Evolutionary conservation across 2,888 invertebrate genomes (phyloP).

Genomic region (Cremastobaeus sp.): DNA sequence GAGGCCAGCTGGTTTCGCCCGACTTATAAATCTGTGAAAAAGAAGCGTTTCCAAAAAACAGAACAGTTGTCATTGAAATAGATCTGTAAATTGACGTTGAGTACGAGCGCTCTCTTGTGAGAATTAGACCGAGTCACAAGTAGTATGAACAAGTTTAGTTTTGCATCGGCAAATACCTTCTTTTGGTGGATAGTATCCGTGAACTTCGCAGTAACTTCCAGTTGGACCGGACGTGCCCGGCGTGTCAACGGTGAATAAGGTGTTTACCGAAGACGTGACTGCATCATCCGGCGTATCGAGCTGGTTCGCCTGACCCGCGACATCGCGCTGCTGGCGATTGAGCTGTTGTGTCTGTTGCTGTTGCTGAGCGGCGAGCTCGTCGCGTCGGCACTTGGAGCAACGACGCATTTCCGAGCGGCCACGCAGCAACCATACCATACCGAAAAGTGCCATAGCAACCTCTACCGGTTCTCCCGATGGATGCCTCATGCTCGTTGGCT

Average conservation of each 20-base stretch:
- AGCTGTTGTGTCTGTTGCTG: constrained; percentile 70
- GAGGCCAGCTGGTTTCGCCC: constrained; percentile 25
- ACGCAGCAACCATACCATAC: constrained; percentile 90
- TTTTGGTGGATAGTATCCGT: constrained; percentile 81
- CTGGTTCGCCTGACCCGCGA: constrained; percentile 62
- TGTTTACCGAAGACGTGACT: constrained; percentile 76
- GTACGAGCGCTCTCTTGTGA: too few species aligned
- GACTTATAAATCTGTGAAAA: too few species aligned
- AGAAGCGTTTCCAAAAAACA: too few species aligned
- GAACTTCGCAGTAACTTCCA: constrained; percentile 81
- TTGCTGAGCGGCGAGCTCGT: constrained; percentile 76
- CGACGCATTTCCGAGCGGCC: constrained; percentile 89
- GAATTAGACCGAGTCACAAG: too few species aligned
- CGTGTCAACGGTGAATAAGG: constrained; percentile 80
- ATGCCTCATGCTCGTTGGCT: constrained; percentile 77
- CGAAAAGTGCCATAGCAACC: constrained; percentile 90
- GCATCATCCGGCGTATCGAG: constrained; percentile 71
- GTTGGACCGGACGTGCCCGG: constrained; percentile 77
- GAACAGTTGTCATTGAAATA: too few species aligned
- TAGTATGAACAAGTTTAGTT: too few species aligned
- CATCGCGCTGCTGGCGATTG: constrained; percentile 68
- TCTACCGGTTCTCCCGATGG: constrained; percentile 73
- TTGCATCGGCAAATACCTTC: constrained; percentile 77
- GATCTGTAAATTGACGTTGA: not conserved
- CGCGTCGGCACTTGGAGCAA: constrained; percentile 85